Conservation (phyloP, 1,140 invertebrate species). For the Panulirus ornatus region DNA sequence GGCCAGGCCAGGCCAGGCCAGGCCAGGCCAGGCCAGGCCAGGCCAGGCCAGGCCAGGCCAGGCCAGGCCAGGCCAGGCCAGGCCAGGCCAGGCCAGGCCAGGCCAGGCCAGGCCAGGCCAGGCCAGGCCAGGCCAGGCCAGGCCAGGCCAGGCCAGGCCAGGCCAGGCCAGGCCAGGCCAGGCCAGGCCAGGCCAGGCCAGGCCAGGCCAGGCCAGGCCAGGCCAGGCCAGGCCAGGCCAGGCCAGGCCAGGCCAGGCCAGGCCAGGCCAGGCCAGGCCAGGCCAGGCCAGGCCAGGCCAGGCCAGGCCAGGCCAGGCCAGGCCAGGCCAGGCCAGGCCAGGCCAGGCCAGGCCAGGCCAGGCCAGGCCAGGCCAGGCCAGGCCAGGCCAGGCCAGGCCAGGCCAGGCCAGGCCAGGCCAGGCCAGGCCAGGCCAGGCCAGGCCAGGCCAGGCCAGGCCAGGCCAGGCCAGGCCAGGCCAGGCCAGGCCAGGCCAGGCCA, state of each 20-base stretch:
- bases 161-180: slow-evolving; percentile 50
- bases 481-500: slow-evolving; percentile 15
- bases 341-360: slow-evolving; percentile 50
- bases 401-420: slow-evolving; percentile 42
- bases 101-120: slow-evolving; percentile 34
- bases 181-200: slow-evolving; percentile 50
- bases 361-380: slow-evolving; percentile 52
- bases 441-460: slow-evolving; percentile 41
- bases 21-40: slow-evolving; percentile 43
- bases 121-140: slow-evolving; percentile 50
- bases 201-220: slow-evolving; percentile 48
- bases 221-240: slow-evolving; percentile 50
- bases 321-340: slow-evolving; percentile 40
- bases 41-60: slow-evolving; percentile 39
- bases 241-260: slow-evolving; percentile 50
- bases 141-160: slow-evolving; percentile 50
- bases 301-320: slow-evolving; percentile 50
- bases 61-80: slow-evolving; percentile 24
- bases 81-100: background rate
- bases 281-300: slow-evolving; percentile 47
- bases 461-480: slow-evolving; percentile 47
- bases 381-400: slow-evolving; percentile 42
- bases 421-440: slow-evolving; percentile 48
- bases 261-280: slow-evolving; percentile 50
- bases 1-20: slow-evolving; percentile 27